A percentile compares a stretch with the other conserved stretches of the same genome.
These are phyloP conservation scores for Ectemnius lituratus DNA, from an alignment of 2,888 invertebrate species.

Conservation along the genomic window DNA sequence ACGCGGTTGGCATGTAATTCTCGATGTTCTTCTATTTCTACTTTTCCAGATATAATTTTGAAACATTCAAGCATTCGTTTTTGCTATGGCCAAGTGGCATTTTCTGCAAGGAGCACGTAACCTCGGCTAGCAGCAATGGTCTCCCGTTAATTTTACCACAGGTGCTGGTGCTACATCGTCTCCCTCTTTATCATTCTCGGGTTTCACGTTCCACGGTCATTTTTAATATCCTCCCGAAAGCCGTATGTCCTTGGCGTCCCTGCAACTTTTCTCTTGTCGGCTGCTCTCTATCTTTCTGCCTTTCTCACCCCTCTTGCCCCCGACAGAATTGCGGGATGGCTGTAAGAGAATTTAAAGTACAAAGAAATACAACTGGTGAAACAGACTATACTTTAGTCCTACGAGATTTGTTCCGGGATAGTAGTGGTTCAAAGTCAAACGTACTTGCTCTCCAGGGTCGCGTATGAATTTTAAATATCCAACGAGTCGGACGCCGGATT, in stretches of 20 bases:
- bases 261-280: background rate
- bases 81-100: background rate
- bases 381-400: conserved; percentile 10
- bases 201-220: conserved; percentile 9
- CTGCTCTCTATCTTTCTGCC: background rate
- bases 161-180: background rate
- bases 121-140: conserved; percentile 39
- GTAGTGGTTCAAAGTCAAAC: conserved; percentile 13
- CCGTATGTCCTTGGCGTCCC: background rate
- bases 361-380: conserved; percentile 7
- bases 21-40: background rate
- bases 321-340: background rate
- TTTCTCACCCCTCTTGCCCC: background rate
- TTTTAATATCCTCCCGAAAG: conserved; percentile 1
- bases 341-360: conserved; percentile 18
- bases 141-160: background rate
- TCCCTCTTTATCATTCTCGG: background rate
- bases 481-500: conserved; percentile 34
- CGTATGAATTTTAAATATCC: conserved; percentile 55
- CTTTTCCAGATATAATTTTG: background rate
- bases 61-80: background rate
- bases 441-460: conserved; percentile 11
- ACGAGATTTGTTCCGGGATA: conserved; percentile 4
- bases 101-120: conserved; percentile 57
- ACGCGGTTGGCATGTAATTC: background rate